Evolutionary conservation across 2,113 vertebrate genomes (phyloP), one percentile per base, ranked within the genome.

Genomic region (Strix uralensis): DNA sequence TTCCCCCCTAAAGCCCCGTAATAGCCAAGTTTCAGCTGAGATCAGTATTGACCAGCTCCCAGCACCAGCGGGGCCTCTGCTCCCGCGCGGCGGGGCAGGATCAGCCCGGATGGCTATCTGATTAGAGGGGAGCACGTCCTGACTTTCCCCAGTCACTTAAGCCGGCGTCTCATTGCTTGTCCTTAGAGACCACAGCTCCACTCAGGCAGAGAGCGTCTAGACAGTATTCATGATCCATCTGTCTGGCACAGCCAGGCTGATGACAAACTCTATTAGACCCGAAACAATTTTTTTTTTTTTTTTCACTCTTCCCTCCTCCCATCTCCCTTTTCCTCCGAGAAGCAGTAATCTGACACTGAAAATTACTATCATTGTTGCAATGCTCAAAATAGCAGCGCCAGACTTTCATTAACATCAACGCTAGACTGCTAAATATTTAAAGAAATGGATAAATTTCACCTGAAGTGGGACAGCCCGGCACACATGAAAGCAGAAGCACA

Each of bases 181-280:
- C 98, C 98, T 98, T 95, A 97, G 98, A 98, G 98, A 98, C 98
- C 98, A 96, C 96, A 97, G 97, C 98, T 98, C 97, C 94, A 97
- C 98, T 98, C 98, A 97, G 98, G 98, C 98, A 98, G 98, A 98
- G 98, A 98, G 98, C 96, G 99, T 99, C 99, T 99, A 99, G 99
- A 99, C 99, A 98, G 98, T 99, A 99, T 99, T 99, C 99, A 99
- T 99, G 99, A 99, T 99, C 99, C 99, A 99, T 99, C 99, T 99
- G 99, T 99, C 99, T 99, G 98, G 98, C 98, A 98, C 98, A 98
- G 98, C 98, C 98, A 98, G 98, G 98, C 97, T 98, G 99, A 99
- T 98, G 98, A 98, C 98, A 98, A 99, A 98, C 98, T 98, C 99
- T 98, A 99, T 99, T 99, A 99, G 98, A 98, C 98, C 98, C 97